Conservation (phyloP, 2,797 vertebrate species). For the Alauda arvensis region DNA sequence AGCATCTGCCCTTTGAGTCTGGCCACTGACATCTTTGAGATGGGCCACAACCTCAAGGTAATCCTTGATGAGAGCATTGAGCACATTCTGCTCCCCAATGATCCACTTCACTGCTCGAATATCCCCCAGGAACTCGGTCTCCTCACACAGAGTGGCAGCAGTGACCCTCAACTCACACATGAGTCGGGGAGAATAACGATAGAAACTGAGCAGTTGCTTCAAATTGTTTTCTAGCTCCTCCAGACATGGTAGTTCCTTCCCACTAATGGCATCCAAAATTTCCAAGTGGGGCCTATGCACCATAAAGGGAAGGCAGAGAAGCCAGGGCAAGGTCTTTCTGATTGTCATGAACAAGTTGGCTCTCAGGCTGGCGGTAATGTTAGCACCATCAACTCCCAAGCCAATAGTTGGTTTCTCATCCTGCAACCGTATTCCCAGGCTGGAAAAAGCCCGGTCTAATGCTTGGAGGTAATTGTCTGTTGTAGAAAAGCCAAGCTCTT, state of each 20-base stretch:
- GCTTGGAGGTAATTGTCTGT: slow-evolving; percentile 92
- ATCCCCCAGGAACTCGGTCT: slow-evolving; percentile 93
- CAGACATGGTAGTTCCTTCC: slow-evolving; percentile 91
- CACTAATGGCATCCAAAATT: slow-evolving; percentile 90
- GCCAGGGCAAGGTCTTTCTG: slow-evolving; percentile 90
- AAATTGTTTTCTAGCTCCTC: slow-evolving; percentile 95
- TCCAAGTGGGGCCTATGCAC: slow-evolving; percentile 92
- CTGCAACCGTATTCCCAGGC: slow-evolving; percentile 86
- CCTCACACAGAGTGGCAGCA: slow-evolving; percentile 89
- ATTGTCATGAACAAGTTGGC: slow-evolving; percentile 87
- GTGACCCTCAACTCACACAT: slow-evolving; percentile 88
- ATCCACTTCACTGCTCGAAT: slow-evolving; percentile 92
- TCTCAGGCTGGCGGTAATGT: slow-evolving; percentile 84
- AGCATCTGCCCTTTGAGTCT: slow-evolving; percentile 89
- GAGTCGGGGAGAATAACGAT: slow-evolving; percentile 92
- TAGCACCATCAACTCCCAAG: slow-evolving; percentile 87
- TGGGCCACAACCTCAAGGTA: slow-evolving; percentile 95
- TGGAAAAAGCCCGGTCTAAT: slow-evolving; percentile 85
- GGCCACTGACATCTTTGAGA: slow-evolving; percentile 90
- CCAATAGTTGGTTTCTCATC: slow-evolving; percentile 87
- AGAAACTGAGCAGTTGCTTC: slow-evolving; percentile 94
- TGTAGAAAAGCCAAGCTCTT: slow-evolving; percentile 83
- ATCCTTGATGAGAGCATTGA: slow-evolving; percentile 94
- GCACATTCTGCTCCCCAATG: slow-evolving; percentile 92
- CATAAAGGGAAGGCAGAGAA: slow-evolving; percentile 92